Evolutionary conservation across 1,140 invertebrate genomes (phyloP), one percentile per base, ranked within the genome.

Genomic region (Eueides isabella): DNA sequence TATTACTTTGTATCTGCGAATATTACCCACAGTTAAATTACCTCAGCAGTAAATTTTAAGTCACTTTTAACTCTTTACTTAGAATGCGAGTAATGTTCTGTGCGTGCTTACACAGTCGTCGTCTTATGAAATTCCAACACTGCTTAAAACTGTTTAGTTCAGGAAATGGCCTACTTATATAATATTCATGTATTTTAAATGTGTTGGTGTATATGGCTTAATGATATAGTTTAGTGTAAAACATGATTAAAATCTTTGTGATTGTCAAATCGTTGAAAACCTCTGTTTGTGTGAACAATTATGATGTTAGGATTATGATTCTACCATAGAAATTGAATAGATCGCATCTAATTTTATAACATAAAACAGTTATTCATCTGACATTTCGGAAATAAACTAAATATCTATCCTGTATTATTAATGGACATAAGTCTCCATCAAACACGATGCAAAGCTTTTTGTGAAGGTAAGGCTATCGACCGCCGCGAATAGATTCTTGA

Each of bases 401-500:
- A n/a, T n/a, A n/a, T n/a, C n/a, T n/a, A n/a, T n/a, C n/a, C n/a
- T n/a, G 3, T 23, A 55, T 55, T 11, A 23, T 55, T 55, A 23
- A 55, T 23, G 19, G 65, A n/a, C 33, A 62, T 61, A 70, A 70
- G 61, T 70, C 48, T 61, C 30, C 71, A 61, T 76, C 48, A 66
- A 76, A 76, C 64, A 30, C 48, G 67, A 55, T 82, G 80, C 83
- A 55, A 82, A 81, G 80, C 80, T 87, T 89, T 88, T 91, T 88
- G 81, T 87, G 81, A 72, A 78, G 80, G 77, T 72, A 82, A 85
- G 84, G 88, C 80, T 82, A 89, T 86, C 83, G 88, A 86, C 87
- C 87, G 84, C 74, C 73, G 80, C 78, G 80, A 82, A 90, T 89
- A 85, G 81, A 79, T 89, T 91, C 81, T 88, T 88, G 83, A 89